Conservation (phyloP, 2,888 invertebrate species). For the Ecdyonurus torrentis region DNA sequence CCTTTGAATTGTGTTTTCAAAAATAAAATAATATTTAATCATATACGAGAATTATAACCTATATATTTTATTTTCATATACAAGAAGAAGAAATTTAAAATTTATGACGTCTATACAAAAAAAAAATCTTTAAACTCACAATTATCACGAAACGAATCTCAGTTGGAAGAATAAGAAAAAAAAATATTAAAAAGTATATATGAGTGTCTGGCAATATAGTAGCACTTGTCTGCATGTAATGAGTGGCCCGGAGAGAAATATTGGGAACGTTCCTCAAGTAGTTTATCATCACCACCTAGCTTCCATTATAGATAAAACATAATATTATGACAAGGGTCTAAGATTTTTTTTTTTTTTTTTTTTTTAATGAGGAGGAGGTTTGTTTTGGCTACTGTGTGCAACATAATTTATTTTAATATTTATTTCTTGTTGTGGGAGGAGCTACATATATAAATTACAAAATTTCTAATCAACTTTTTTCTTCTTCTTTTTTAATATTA, state of each 20-base stretch:
- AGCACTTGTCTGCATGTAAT: neutral
- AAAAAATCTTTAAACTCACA: neutral
- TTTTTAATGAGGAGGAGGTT: neutral
- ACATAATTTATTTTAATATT: neutral
- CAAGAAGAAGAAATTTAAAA: too few species aligned
- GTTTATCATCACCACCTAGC: neutral
- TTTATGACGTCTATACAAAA: too few species aligned
- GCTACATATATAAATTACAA: too few species aligned
- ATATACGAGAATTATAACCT: too few species aligned
- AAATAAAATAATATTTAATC: too few species aligned
- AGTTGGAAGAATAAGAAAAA: neutral
- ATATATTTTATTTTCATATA: too few species aligned
- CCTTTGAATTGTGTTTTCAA: too few species aligned
- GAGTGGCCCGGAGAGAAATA: neutral
- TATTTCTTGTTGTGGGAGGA: neutral
- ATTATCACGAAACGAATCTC: neutral
- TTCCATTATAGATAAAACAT: neutral
- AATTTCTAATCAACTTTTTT: too few species aligned
- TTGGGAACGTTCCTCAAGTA: neutral
- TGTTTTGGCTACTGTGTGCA: neutral
- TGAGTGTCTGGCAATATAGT: neutral
- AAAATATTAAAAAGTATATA: neutral
- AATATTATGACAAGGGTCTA: neutral
- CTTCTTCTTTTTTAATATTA: too few species aligned
- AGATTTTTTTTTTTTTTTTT: too few species aligned